Evolutionary conservation across 2,113 vertebrate genomes (phyloP).

Genomic region (Sminthopsis crassicaudata): DNA sequence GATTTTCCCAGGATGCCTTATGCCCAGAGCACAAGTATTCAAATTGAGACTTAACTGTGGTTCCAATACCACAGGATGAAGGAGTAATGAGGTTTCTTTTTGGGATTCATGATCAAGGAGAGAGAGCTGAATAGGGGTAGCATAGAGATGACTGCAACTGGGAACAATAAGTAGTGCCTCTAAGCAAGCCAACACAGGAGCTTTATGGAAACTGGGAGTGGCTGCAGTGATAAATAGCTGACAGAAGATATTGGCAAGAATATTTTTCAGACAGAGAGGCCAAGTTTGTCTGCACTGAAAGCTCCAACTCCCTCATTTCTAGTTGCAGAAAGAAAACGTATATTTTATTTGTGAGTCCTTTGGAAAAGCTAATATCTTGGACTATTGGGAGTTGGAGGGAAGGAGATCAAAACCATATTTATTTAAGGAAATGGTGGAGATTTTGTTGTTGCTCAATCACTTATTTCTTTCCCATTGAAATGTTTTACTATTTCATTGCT

Average conservation of each 20-base stretch:
- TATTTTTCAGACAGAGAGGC: background rate
- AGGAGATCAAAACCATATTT: background rate
- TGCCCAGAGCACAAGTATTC: background rate
- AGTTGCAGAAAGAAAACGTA: background rate
- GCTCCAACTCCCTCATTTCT: background rate
- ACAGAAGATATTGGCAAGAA: background rate
- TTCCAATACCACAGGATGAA: background rate
- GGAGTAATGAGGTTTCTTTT: background rate
- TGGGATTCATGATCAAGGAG: background rate
- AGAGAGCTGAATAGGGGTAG: background rate
- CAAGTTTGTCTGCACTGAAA: background rate
- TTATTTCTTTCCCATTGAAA: background rate
- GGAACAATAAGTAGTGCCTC: background rate
- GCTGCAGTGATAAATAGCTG: background rate
- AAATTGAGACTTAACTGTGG: background rate
- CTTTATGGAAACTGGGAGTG: background rate
- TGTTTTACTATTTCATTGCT: background rate
- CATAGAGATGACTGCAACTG: background rate
- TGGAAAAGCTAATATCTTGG: background rate
- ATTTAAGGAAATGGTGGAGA: background rate
- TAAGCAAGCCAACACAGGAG: background rate
- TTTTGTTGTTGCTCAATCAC: background rate
- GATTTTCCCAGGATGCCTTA: background rate
- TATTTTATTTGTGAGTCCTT: background rate
- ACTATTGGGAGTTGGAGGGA: background rate